Evolutionary conservation across 2,888 invertebrate genomes (phyloP).

Genomic region (Apomyelois bistriatella): DNA sequence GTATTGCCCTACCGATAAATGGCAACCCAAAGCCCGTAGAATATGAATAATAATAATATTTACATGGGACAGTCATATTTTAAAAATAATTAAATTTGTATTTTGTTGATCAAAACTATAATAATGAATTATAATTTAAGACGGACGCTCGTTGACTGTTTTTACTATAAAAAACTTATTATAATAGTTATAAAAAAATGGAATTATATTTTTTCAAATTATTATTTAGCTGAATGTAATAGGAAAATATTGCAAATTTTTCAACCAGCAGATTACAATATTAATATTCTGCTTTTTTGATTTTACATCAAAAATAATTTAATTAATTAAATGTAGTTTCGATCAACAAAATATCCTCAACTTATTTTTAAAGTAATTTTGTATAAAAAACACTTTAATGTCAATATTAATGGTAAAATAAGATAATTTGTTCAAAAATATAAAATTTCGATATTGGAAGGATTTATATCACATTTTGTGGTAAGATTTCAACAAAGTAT

Average conservation of each 20-base stretch:
- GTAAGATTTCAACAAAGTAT: slow-evolving; percentile 21
- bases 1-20: slow-evolving; percentile 25
- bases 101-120: slow-evolving; percentile 7
- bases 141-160: background rate
- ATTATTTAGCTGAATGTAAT: too few relatives aligned
- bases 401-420: slow-evolving; percentile 18
- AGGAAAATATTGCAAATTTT: too few relatives aligned
- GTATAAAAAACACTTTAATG: slow-evolving; percentile 16
- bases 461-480: slow-evolving; percentile 21
- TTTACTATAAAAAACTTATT: too few relatives aligned
- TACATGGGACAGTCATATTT: slow-evolving; percentile 30
- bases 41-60: slow-evolving; percentile 37
- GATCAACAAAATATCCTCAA: background rate
- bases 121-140: background rate
- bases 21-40: slow-evolving; percentile 54
- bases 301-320: too few relatives aligned
- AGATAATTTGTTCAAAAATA: slow-evolving; percentile 19
- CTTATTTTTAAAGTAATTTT: slow-evolving; percentile 10
- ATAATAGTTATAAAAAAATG: too few relatives aligned
- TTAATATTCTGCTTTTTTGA: too few relatives aligned
- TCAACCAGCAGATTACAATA: too few relatives aligned
- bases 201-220: too few relatives aligned
- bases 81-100: slow-evolving; percentile 24
- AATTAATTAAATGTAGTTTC: background rate
- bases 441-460: slow-evolving; percentile 20